phyloP scores from a whole-genome alignment of 2,113 vertebrate species.

The Onychorhynchus coronatus region DNA sequence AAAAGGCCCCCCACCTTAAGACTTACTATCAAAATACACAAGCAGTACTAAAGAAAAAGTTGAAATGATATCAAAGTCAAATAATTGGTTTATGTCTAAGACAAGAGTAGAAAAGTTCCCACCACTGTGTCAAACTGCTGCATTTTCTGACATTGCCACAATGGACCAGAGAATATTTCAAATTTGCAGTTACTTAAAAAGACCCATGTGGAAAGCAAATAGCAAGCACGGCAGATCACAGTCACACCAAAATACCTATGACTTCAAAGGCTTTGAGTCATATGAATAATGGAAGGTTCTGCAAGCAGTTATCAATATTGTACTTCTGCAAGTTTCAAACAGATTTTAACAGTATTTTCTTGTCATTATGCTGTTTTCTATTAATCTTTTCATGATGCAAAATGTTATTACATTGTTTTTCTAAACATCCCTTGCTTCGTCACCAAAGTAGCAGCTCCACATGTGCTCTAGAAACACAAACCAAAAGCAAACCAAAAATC shows the following conservation, averaged over 20 bases:
- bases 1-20: background rate
- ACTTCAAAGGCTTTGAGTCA: background rate
- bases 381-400: background rate
- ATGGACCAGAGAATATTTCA: background rate
- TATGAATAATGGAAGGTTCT: background rate
- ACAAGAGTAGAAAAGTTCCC: background rate
- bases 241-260: background rate
- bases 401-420: background rate
- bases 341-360: background rate
- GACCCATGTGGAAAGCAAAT: background rate
- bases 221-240: background rate
- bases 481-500: background rate
- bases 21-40: background rate
- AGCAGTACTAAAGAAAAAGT: background rate
- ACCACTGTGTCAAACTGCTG: background rate
- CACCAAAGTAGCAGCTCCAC: background rate
- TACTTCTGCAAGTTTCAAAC: background rate
- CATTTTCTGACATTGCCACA: background rate
- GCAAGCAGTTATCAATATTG: background rate
- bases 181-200: background rate
- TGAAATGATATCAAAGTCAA: background rate
- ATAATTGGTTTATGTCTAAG: background rate
- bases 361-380: background rate
- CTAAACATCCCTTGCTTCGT: background rate
- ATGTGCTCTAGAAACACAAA: background rate